phyloP scores from a whole-genome alignment of 1,140 invertebrate species.

The Mizuhopecten yessoensis region DNA sequence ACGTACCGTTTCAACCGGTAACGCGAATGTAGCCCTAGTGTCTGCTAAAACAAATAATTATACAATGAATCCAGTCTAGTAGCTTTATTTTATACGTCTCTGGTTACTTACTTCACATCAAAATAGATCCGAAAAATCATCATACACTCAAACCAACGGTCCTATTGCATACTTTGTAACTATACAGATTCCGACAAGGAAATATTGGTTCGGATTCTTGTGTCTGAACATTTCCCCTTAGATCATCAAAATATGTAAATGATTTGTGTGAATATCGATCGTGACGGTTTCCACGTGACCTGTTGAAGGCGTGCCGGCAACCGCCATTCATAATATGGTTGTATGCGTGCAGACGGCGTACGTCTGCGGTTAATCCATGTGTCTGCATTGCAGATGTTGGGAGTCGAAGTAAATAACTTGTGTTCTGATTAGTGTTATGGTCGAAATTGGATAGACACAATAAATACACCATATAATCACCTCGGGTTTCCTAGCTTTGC shows the following conservation, averaged over 20 bases:
- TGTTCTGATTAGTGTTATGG: background rate
- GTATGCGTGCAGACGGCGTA: slow-evolving; percentile 1
- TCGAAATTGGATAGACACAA: background rate
- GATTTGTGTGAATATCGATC: background rate
- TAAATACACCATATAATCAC: background rate
- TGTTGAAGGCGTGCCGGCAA: background rate
- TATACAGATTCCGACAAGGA: too few relatives aligned
- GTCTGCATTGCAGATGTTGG: background rate
- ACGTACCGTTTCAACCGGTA: too few relatives aligned
- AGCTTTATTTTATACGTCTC: too few relatives aligned
- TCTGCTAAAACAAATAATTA: too few relatives aligned
- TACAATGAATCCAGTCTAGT: too few relatives aligned
- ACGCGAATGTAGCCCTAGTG: too few relatives aligned
- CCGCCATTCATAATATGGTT: background rate
- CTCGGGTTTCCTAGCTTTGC: background rate
- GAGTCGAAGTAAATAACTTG: background rate
- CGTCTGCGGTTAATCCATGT: background rate
- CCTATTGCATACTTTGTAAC: too few relatives aligned
- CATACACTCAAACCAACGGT: too few relatives aligned
- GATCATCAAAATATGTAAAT: slow-evolving; percentile 21
- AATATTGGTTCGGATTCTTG: too few relatives aligned
- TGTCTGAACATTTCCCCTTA: too few relatives aligned
- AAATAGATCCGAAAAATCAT: too few relatives aligned
- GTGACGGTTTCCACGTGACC: background rate
- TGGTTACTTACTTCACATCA: too few relatives aligned